phyloP scores from a whole-genome alignment of 2,113 vertebrate species.

The Oncorhynchus keta region DNA sequence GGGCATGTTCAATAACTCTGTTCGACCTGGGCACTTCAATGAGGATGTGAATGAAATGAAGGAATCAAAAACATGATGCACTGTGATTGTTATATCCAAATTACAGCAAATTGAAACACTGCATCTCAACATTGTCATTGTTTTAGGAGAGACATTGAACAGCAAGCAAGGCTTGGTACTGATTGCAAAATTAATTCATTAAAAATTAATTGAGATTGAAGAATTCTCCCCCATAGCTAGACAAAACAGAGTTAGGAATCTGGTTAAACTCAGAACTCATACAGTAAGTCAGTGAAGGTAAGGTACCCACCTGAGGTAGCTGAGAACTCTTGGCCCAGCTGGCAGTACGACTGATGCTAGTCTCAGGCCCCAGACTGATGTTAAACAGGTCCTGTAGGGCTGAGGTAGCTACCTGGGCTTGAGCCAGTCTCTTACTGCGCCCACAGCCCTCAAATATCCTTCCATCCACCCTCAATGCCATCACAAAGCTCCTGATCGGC shows the following conservation, averaged over 20 bases:
- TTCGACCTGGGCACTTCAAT: background rate
- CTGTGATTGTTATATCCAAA: too few relatives aligned
- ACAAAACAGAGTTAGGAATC: background rate
- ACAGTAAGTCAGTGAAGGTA: background rate
- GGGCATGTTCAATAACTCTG: background rate
- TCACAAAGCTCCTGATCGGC: slow-evolving; percentile 87
- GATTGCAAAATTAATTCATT: background rate
- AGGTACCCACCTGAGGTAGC: slow-evolving; percentile 94
- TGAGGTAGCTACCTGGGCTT: slow-evolving; percentile 89
- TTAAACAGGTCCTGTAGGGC: slow-evolving; percentile 94
- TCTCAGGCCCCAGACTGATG: slow-evolving; percentile 82
- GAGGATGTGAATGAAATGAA: too few relatives aligned
- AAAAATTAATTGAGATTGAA: background rate
- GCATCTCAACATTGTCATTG: background rate
- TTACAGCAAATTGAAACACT: too few relatives aligned
- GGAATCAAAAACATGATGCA: too few relatives aligned
- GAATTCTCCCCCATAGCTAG: background rate
- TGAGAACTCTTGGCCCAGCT: slow-evolving; percentile 89
- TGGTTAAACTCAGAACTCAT: background rate
- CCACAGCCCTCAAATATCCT: slow-evolving; percentile 95
- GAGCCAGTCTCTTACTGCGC: slow-evolving; percentile 97
- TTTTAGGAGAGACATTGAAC: background rate
- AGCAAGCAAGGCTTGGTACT: background rate
- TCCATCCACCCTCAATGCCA: slow-evolving; percentile 93
- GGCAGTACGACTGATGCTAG: slow-evolving; percentile 76